phyloP scores from a whole-genome alignment of 2,797 vertebrate genomes.

The Tragopan temminckii region DNA sequence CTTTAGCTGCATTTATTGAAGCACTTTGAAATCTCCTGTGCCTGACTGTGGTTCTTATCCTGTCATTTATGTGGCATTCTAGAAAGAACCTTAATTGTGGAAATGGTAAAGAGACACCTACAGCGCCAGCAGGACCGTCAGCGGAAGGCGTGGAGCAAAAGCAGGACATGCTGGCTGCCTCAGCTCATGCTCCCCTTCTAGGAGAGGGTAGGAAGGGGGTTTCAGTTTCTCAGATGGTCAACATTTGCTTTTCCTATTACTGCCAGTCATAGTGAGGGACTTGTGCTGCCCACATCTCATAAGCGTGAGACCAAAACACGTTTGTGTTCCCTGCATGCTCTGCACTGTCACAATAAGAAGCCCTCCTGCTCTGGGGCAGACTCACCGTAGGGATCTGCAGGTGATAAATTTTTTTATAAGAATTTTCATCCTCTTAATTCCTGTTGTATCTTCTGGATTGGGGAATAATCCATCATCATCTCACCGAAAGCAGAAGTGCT shows the following conservation, averaged over 20 bases:
- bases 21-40: neutral
- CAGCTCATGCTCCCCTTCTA: neutral
- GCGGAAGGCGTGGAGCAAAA: neutral
- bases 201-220: neutral
- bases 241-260: neutral
- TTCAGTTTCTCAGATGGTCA: neutral
- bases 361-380: neutral
- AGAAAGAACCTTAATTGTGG: neutral
- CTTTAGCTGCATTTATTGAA: neutral
- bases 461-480: neutral
- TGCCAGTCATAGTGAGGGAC: neutral
- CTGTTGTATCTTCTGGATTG: fast-evolving
- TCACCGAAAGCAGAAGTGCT: neutral
- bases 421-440: neutral
- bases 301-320: neutral
- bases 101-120: neutral
- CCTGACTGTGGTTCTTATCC: neutral
- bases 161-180: neutral
- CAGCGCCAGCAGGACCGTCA: neutral
- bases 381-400: neutral
- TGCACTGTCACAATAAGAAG: neutral
- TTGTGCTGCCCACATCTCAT: neutral
- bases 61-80: neutral
- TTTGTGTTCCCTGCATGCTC: fast-evolving
- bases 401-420: neutral